Evolutionary conservation across 2,113 vertebrate species (phyloP), one percentile per base, ranked within the genome.

Genomic region (Leucopternis melanops): DNA sequence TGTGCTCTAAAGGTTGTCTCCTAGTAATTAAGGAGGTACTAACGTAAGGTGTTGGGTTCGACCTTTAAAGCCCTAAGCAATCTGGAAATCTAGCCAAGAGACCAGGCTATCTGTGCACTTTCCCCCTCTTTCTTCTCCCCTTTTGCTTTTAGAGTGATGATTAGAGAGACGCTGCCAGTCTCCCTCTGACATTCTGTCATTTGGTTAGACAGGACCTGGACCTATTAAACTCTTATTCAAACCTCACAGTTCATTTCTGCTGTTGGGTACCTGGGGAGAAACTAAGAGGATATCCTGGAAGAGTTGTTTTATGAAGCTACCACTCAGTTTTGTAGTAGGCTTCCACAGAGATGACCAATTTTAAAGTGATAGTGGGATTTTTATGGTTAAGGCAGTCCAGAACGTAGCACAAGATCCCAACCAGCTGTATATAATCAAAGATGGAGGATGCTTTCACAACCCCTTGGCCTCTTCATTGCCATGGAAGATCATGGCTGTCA

Each of bases 241-340:
- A 91, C 54, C 70, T 91, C 62, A 90, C 75, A 88, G 69, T n/a
- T 82, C 74, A 74, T 95, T 91, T 91, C 63, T 90, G 74, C 78
- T 4, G 5, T 57, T 27, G 59, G 12, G 20, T 15, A 90, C 22
- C 34, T 62, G 22, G 25, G 22, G 32, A 87, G 25, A 81, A 86
- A 77, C 19, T 22, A 42, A 59, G 54, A 86, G 42, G 47, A 54
- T 42, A 36, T 11, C 25, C 63, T 71, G 40, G 44, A 84, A 84
- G 44, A 78, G 22, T 6, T 79, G 45, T 54, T 58, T 89, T 80
- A 81, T 72, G 58, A 95, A 91, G 69, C 23, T 40, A 50, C 45
- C 9, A 54, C n/a, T 65, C 63, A 2, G 9, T 72, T 96, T 77
- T 66, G 19, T 40, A 72, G 78, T 8, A 77, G 29, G 45, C n/a